Percentiles rank a stretch among this genome's conserved stretches.
phyloP scores from a whole-genome alignment of 2,888 invertebrate genomes.

The Penaeus monodon region DNA sequence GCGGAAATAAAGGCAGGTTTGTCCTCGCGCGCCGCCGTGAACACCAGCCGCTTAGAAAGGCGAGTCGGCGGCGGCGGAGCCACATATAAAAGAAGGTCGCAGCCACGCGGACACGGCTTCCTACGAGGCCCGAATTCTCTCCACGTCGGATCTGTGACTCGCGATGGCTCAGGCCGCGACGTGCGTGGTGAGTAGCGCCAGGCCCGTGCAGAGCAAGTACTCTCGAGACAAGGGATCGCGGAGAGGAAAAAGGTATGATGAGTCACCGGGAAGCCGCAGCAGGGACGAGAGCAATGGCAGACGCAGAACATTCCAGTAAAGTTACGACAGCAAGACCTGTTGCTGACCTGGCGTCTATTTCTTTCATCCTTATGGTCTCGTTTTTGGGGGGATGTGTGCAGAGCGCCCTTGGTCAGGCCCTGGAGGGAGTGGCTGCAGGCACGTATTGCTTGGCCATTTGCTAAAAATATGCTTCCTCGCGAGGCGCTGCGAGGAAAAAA shows the following conservation, averaged over 20 bases:
- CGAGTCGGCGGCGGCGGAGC: neutral
- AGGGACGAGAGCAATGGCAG: no score
- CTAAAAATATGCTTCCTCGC: no score
- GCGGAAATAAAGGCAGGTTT: neutral
- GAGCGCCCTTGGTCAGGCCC: no score
- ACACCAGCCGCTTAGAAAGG: neutral
- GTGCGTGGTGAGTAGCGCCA: conserved; percentile 43
- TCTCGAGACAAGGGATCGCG: neutral
- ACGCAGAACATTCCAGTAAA: no score
- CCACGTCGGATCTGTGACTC: conserved; percentile 8
- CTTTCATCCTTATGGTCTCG: no score
- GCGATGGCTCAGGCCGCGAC: conserved; percentile 36
- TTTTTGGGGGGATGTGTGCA: no score
- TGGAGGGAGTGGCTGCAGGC: no score
- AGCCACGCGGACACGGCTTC: conserved; percentile 18
- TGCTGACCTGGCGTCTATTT: no score
- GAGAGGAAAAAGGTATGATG: neutral
- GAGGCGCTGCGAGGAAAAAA: no score
- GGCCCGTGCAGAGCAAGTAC: neutral
- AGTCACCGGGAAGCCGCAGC: neutral
- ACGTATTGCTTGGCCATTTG: no score
- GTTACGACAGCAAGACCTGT: no score
- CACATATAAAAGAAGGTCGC: conserved; percentile 44
- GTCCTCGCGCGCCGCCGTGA: conserved; percentile 15
- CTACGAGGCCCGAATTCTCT: conserved; percentile 15